phyloP scores from a whole-genome alignment of 1,140 invertebrate genomes.

The Caerostris extrusa region DNA sequence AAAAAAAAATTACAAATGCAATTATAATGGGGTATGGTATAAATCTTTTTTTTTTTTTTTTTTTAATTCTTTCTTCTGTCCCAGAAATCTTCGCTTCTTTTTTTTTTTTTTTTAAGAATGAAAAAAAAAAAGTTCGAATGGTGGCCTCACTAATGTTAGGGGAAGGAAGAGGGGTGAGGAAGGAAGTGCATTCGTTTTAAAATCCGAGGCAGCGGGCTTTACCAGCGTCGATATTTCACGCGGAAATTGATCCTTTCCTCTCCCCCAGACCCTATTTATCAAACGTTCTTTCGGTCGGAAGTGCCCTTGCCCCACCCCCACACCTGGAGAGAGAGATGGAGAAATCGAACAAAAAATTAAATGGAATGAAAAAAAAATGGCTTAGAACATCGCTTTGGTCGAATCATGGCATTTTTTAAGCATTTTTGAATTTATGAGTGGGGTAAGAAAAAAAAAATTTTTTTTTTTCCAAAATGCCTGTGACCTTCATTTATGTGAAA shows the following conservation, averaged over 20 bases:
- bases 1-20: not conserved
- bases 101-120: not conserved
- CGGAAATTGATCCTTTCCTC: constrained; percentile 38
- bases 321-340: not conserved
- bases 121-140: not conserved
- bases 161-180: not conserved
- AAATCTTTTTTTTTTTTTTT: not conserved
- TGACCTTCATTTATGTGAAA: too few species aligned
- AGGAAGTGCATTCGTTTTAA: constrained; percentile 34
- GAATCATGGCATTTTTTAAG: not conserved
- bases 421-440: not conserved
- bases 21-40: not conserved
- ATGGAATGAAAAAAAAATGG: constrained; percentile 15
- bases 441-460: too few species aligned
- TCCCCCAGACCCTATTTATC: constrained; percentile 12
- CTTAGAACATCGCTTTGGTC: not conserved
- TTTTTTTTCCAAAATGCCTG: too few species aligned
- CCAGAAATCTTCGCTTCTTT: not conserved
- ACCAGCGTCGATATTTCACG: constrained; percentile 1
- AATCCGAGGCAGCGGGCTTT: constrained; percentile 14
- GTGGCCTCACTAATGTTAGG: not conserved
- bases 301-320: not conserved
- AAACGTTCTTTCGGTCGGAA: constrained; percentile 3
- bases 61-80: not conserved
- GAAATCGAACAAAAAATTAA: not conserved